Evolutionary conservation across 2,797 vertebrate species (phyloP).

Genomic region (Lerista edwardsae): DNA sequence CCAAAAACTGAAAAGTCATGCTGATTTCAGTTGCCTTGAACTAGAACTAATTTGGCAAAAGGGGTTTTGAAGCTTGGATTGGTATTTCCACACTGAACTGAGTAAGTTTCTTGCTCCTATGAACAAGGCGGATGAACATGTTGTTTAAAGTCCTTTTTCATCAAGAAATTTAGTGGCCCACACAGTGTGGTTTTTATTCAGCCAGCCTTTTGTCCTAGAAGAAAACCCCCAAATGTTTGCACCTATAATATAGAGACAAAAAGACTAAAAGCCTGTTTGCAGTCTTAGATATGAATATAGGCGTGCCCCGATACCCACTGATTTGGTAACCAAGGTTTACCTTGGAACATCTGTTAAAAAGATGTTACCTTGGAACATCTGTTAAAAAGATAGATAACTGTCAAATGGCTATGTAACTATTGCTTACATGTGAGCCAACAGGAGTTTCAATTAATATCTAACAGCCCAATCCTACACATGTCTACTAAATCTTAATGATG

Average conservation of each 20-base stretch:
- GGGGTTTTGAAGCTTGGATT: neutral
- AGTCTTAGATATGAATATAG: constrained; percentile 33
- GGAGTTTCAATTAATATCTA: neutral
- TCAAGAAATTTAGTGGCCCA: constrained; percentile 51
- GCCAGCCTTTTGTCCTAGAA: constrained; percentile 56
- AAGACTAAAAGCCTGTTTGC: neutral
- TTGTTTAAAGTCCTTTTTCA: constrained; percentile 64
- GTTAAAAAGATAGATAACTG: too few relatives aligned
- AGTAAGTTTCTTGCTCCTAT: constrained; percentile 14
- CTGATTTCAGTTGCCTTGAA: neutral
- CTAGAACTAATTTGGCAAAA: constrained; percentile 8
- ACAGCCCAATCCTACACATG: neutral
- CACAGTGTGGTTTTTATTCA: constrained; percentile 43
- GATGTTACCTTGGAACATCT: too few relatives aligned
- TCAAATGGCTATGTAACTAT: neutral
- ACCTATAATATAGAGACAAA: constrained; percentile 41
- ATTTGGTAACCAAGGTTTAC: too few relatives aligned
- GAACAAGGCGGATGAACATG: constrained; percentile 46
- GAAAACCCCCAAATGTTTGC: constrained; percentile 12
- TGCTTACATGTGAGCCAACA: neutral
- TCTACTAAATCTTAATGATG: too few relatives aligned
- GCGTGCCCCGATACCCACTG: too few relatives aligned
- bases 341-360: too few relatives aligned
- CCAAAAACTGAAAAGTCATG: neutral
- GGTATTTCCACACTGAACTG: constrained; percentile 38